phyloP scores from a whole-genome alignment of 2,113 vertebrate species.

The Tetrao urogallus region DNA sequence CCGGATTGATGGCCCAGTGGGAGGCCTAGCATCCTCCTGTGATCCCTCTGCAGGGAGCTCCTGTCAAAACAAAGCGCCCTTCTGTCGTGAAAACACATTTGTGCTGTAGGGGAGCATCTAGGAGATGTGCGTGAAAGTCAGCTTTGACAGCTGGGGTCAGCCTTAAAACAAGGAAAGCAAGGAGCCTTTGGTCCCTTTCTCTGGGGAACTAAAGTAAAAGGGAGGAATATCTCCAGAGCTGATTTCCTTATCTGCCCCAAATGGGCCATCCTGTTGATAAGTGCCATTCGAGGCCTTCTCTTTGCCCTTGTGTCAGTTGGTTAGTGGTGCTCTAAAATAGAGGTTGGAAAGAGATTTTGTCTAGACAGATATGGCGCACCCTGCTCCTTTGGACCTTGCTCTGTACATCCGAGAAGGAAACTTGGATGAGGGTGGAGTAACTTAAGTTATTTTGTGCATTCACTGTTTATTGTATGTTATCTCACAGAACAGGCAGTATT shows the following conservation, averaged over 20 bases:
- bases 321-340: not conserved
- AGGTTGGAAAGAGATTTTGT: not conserved
- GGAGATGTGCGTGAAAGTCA: not conserved
- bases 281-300: not conserved
- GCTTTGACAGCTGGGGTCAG: not conserved
- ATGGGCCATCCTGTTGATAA: not conserved
- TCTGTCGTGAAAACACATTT: not conserved
- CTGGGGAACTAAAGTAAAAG: not conserved
- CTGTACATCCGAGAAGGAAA: not conserved
- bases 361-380: slow-evolving; percentile 28
- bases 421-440: slow-evolving; percentile 35
- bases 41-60: not conserved
- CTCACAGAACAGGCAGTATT: slow-evolving; percentile 40
- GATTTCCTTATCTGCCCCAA: not conserved
- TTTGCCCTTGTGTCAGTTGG: not conserved
- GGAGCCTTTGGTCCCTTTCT: not conserved
- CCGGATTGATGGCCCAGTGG: not conserved
- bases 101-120: not conserved
- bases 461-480: slow-evolving; percentile 54
- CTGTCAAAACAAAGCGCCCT: not conserved
- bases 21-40: accelerated
- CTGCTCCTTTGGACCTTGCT: not conserved
- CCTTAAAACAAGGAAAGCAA: not conserved
- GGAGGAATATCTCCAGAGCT: not conserved
- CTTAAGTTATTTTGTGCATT: slow-evolving; percentile 7